Percentiles rank a stretch among this genome's conserved stretches.
Evolutionary conservation across 2,113 vertebrate species (phyloP).

Genomic region (Bubo bubo): DNA sequence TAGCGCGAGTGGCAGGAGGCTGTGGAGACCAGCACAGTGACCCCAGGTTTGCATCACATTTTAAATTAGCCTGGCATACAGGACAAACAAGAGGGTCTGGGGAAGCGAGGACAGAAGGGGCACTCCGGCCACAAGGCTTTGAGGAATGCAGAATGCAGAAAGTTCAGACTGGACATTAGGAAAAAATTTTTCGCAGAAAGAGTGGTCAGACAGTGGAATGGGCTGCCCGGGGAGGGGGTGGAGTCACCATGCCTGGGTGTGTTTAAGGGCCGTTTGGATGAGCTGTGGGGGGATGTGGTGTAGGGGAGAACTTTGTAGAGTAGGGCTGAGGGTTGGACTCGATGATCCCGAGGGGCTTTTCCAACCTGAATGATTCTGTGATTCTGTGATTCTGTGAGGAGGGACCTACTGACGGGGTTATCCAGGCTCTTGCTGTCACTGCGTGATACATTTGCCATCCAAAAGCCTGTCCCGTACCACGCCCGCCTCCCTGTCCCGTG

Average conservation of each 20-base stretch:
- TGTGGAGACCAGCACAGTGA: neutral
- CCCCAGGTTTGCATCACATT: neutral
- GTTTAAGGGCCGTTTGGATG: too few relatives aligned
- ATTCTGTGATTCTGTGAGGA: neutral
- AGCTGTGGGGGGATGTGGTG: too few relatives aligned
- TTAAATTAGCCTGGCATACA: neutral
- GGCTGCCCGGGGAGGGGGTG: too few relatives aligned
- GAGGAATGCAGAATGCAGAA: neutral
- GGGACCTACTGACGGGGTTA: neutral
- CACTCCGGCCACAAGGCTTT: neutral
- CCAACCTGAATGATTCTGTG: too few relatives aligned
- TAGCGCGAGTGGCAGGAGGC: neutral
- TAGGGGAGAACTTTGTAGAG: too few relatives aligned
- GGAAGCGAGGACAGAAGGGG: neutral
- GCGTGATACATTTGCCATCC: accelerated
- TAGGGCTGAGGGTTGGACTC: too few relatives aligned
- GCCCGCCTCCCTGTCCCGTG: neutral
- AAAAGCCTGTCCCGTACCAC: neutral
- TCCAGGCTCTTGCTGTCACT: neutral
- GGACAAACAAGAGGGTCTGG: neutral
- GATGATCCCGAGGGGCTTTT: too few relatives aligned
- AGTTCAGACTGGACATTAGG: too few relatives aligned
- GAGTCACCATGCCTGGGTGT: too few relatives aligned
- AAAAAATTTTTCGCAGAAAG: too few relatives aligned
- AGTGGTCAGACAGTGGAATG: too few relatives aligned